Percentiles rank a stretch among this genome's conserved stretches.
Conservation (phyloP, 2,113 vertebrate genomes). For the Bostrychus sinensis region DNA sequence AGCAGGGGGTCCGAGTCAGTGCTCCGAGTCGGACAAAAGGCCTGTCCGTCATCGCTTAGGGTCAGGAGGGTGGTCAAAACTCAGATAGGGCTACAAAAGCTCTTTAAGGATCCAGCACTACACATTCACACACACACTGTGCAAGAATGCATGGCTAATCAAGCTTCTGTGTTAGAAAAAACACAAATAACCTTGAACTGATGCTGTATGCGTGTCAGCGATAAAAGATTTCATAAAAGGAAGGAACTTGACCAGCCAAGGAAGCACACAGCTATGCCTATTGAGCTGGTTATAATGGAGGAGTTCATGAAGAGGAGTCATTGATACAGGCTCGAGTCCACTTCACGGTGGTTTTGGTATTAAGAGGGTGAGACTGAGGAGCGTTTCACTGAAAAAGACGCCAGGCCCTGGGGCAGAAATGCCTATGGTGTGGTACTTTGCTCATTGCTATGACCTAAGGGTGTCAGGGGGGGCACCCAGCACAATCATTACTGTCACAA, state of each 20-base stretch:
- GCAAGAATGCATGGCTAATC: conserved; percentile 80
- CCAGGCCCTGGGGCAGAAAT: conserved; percentile 69
- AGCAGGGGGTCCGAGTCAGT: conserved; percentile 45
- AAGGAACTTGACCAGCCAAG: conserved; percentile 41
- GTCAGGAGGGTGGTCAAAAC: conserved; percentile 69
- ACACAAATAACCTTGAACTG: conserved; percentile 73
- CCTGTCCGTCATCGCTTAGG: conserved; percentile 60
- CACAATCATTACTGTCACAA: conserved; percentile 65
- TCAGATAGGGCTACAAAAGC: conserved; percentile 61
- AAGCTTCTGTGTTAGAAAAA: conserved; percentile 45
- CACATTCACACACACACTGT: conserved; percentile 16
- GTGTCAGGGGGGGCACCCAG: conserved; percentile 40
- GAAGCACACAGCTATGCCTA: conserved; percentile 50
- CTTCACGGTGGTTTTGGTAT: conserved; percentile 69
- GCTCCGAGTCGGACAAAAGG: conserved; percentile 61
- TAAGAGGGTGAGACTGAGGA: conserved; percentile 62
- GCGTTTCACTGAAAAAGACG: conserved; percentile 64
- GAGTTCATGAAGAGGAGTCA: conserved; percentile 74
- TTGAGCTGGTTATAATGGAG: conserved; percentile 58
- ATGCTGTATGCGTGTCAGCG: conserved; percentile 64
- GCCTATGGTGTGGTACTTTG: conserved; percentile 44
- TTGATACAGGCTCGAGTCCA: conserved; percentile 73
- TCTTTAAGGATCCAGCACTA: conserved; percentile 7
- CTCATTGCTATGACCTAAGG: conserved; percentile 50
- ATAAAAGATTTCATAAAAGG: conserved; percentile 60